Evolutionary conservation across 2,113 vertebrate species (phyloP), one percentile per base, ranked within the genome.

Genomic region (Mormyrus lacerda): DNA sequence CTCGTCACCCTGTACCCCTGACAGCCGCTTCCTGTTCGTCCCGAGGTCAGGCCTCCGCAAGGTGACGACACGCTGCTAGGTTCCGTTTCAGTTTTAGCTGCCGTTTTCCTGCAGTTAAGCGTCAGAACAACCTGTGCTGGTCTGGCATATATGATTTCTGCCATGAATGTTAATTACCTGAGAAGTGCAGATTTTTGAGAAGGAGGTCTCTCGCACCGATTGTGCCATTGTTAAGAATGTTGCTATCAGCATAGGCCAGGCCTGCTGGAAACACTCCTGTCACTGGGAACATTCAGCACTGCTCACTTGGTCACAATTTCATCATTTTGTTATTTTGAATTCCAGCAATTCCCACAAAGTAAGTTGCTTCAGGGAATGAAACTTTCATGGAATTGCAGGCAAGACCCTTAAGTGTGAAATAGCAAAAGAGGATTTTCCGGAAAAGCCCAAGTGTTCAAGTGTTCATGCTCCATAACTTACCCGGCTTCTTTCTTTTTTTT

Each of bases 1-100:
- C 31, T 76, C 87, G 82, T 89, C 21, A 53, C 69, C 47, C 35
- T 47, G 8, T 10, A 17, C 10, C 73, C 89, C 82, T n/a, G 61
- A 82, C 48, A 48, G n/a, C 65, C 86, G 83, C 21, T 31, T 83
- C 42, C 90, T 91, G 53, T 7, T 47, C 21, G 85, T 42, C 47
- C 85, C 19, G 50, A 35, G 48, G 85, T 87, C 85, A 87, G 31
- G 50, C 82, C 31, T 15, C 21, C 35, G n/a, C 9, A n/a, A 21
- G 0, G 39, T 47, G 44, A 42, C 82, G 15, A 45, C 17, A 10
- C 42, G 47, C 44, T 24, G 6, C 1, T 13, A 76, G 15, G 31
- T 45, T 84, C 73, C 42, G 15, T 69, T 13, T 69, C 61, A 79
- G 69, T 0, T 39, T 39, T 13, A 76, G 35, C 73, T 79, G 39